Evolutionary conservation across 1,140 invertebrate genomes (phyloP).

Genomic region (Cherax quadricarinatus): DNA sequence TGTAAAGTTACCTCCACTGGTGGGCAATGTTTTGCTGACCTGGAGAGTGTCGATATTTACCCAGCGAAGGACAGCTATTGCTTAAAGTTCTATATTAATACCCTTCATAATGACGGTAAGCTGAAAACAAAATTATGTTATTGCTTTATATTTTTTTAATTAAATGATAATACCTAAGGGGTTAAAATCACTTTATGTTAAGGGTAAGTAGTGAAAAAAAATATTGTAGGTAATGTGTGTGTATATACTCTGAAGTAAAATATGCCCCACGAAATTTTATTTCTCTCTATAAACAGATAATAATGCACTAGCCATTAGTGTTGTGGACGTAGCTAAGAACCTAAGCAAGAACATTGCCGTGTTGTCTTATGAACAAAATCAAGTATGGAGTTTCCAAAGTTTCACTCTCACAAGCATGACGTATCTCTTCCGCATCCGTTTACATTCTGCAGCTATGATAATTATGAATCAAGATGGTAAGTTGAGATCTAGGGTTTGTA

Average conservation of each 20-base stretch:
- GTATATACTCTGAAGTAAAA: no score
- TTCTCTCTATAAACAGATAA: background rate
- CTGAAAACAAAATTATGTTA: no score
- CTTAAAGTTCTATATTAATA: background rate
- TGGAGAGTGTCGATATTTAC: background rate
- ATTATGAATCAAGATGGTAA: background rate
- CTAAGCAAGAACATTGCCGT: background rate
- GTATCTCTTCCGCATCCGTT: background rate
- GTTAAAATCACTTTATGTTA: no score
- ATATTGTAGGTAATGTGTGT: no score
- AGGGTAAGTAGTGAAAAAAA: no score
- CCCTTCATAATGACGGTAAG: background rate
- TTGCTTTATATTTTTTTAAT: no score
- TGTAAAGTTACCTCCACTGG: background rate
- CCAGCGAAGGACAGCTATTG: background rate
- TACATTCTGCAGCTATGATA: background rate
- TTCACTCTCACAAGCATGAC: background rate
- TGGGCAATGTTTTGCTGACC: background rate
- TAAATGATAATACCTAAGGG: no score
- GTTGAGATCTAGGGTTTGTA: background rate
- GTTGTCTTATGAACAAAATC: background rate
- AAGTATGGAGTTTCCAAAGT: background rate
- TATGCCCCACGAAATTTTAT: no score
- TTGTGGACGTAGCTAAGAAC: background rate
- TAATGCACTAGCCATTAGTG: background rate